Conservation (phyloP, 2,888 invertebrate genomes). For the Pandemis cinnamomeana region DNA sequence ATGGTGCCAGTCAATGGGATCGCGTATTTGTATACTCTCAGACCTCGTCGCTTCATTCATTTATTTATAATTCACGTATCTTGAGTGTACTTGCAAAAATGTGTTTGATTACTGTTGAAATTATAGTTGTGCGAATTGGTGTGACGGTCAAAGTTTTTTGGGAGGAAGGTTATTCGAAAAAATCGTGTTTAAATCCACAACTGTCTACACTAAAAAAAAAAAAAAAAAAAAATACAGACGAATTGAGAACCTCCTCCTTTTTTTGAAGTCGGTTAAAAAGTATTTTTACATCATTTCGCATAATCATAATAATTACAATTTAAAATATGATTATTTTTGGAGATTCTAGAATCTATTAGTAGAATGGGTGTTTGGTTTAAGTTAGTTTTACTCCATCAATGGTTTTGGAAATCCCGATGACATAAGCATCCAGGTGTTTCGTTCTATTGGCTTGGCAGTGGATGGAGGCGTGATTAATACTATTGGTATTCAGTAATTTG, state of each 20-base stretch:
- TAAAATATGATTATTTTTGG: too few species aligned
- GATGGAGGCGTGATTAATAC: slow-evolving; percentile 5
- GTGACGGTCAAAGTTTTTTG: neutral
- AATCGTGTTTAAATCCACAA: too few species aligned
- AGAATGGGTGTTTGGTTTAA: neutral
- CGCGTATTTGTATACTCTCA: slow-evolving; percentile 28
- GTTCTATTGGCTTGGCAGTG: slow-evolving; percentile 14
- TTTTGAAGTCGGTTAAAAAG: too few species aligned
- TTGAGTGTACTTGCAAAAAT: slow-evolving; percentile 13
- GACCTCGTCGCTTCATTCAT: slow-evolving; percentile 22
- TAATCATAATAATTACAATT: too few species aligned
- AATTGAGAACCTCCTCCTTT: too few species aligned
- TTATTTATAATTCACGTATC: slow-evolving; percentile 27
- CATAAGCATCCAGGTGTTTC: slow-evolving; percentile 23
- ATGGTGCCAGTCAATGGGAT: slow-evolving; percentile 34
- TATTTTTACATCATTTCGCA: too few species aligned
- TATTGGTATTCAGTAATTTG: slow-evolving; percentile 22
- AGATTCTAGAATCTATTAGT: too few species aligned
- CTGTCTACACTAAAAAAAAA: too few species aligned
- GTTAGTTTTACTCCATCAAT: slow-evolving; percentile 9
- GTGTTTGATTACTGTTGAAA: slow-evolving; percentile 9
- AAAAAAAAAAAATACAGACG: too few species aligned
- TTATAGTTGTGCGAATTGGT: slow-evolving; percentile 4
- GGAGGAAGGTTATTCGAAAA: neutral
- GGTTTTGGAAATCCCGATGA: slow-evolving; percentile 27